Evolutionary conservation across 2,888 invertebrate genomes (phyloP), one percentile per base, ranked within the genome.

Genomic region (Omphaloscelis lunosa): DNA sequence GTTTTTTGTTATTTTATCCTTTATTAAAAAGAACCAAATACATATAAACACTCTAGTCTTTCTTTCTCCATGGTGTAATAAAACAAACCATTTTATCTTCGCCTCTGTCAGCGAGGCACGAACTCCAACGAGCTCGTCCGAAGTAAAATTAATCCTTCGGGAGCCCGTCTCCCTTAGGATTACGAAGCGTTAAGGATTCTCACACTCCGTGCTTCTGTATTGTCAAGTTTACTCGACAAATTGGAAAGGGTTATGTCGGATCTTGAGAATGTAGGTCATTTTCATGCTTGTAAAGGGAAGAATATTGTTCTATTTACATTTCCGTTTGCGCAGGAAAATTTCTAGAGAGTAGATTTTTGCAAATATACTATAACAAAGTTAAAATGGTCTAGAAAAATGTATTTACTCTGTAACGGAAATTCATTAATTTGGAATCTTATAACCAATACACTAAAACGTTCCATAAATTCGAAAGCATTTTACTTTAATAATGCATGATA

Each of bases 61-160:
- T 4, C 11, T 15, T 61, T 34, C n/a, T 66, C 61, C 58, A 34
- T 27, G 45, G 20, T 34, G 23, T 83, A 59, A 75, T 79, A 79
- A 86, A 80, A 75, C 79, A 79, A 75, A 80, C 68, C 68, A 53
- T 84, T 86, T 86, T 86, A 85, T 88, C 86, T 88, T 75, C 71
- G 45, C 73, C 83, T 81, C 68, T 83, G 86, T 86, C 85, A 88
- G 86, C 86, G 77, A 72, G 75, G 75, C 86, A 75, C 86, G 84
- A 75, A 76, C 77, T 65, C 61, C 58, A 45, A 56, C 72, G 72
- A 85, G 51, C 72, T 80, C 77, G 77, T 76, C 74, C 72, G 63
- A 82, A 87, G 86, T 89, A 86, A 88, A 86, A 88, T 88, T 88
- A 89, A 89, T 89, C 87, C 88, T 75, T 34, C 0, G 72, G 59